Conservation (phyloP, 2,888 invertebrate species). For the Drosophila heteroneura region DNA sequence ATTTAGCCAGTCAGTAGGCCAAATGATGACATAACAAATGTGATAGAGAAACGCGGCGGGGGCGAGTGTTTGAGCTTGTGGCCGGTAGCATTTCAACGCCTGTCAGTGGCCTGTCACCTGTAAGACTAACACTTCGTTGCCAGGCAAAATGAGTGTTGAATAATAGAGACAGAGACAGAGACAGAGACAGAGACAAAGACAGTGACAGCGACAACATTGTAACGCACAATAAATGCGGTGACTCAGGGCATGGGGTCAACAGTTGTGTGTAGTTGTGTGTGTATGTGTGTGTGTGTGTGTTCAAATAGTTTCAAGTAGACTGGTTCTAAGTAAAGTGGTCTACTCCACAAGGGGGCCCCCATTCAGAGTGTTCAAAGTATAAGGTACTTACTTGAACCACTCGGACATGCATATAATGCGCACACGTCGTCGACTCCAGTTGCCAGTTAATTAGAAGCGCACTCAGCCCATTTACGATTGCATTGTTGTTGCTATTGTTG, state of each 20-base stretch:
- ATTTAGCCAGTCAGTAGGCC: not conserved
- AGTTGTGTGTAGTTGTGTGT: not conserved
- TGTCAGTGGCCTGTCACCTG: constrained; percentile 78
- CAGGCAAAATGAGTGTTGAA: constrained; percentile 72
- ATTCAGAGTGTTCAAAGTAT: constrained; percentile 33
- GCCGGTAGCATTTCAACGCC: constrained; percentile 36
- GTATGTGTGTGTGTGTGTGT: not conserved
- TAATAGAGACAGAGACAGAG: constrained; percentile 28
- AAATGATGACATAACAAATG: constrained; percentile 27
- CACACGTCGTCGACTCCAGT: constrained; percentile 16
- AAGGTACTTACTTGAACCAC: constrained; percentile 31
- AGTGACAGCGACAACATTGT: constrained; percentile 4
- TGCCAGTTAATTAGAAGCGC: constrained; percentile 60
- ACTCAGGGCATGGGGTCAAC: constrained; percentile 12
- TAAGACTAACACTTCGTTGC: constrained; percentile 66
- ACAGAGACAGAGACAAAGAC: not conserved
- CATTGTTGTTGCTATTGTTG: constrained; percentile 7
- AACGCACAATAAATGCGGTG: constrained; percentile 13
- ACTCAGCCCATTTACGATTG: constrained; percentile 34
- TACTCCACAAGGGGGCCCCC: constrained; percentile 5
- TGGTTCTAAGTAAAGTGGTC: constrained; percentile 5
- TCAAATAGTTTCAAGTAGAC: constrained; percentile 2
- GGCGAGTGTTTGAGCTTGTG: constrained; percentile 13
- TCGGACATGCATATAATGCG: constrained; percentile 21
- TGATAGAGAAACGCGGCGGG: not conserved